A percentile compares a stretch with the other conserved stretches of the same genome.
Conservation (phyloP, 2,113 vertebrate species). For the Seriola aureovittata region DNA sequence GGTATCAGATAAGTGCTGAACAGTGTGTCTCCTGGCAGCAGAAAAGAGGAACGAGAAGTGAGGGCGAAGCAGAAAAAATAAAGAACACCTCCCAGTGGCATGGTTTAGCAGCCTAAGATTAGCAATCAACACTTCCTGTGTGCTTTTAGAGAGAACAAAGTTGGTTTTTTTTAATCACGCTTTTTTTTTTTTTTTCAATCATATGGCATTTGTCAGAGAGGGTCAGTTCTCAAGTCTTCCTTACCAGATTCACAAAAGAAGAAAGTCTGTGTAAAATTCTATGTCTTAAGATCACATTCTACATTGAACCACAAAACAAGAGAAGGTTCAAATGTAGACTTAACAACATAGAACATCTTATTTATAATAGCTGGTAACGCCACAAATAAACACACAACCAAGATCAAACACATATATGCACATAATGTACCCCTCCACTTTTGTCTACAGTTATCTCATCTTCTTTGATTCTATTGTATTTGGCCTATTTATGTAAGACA, state of each 20-base stretch:
- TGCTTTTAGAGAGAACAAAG: neutral
- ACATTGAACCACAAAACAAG: neutral
- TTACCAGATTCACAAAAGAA: neutral
- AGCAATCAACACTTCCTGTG: slow-evolving; percentile 54
- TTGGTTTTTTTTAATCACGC: no score
- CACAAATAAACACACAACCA: no score
- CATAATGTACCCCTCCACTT: neutral
- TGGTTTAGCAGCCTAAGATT: slow-evolving; percentile 33
- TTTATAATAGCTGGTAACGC: neutral
- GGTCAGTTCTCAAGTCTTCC: neutral
- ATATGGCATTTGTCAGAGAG: neutral
- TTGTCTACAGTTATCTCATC: neutral
- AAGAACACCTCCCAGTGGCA: slow-evolving; percentile 28
- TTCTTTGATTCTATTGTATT: neutral
- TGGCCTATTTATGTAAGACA: neutral
- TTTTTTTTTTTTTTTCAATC: neutral
- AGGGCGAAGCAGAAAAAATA: slow-evolving; percentile 48
- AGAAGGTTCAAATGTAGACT: neutral
- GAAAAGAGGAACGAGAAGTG: slow-evolving; percentile 68
- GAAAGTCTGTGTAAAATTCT: neutral
- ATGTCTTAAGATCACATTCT: neutral
- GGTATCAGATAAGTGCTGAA: slow-evolving; percentile 62
- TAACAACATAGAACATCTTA: neutral
- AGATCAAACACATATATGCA: no score
- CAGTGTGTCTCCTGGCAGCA: slow-evolving; percentile 52